Evolutionary conservation across 2,888 invertebrate species (phyloP).

Genomic region (Pelosia muscerda): DNA sequence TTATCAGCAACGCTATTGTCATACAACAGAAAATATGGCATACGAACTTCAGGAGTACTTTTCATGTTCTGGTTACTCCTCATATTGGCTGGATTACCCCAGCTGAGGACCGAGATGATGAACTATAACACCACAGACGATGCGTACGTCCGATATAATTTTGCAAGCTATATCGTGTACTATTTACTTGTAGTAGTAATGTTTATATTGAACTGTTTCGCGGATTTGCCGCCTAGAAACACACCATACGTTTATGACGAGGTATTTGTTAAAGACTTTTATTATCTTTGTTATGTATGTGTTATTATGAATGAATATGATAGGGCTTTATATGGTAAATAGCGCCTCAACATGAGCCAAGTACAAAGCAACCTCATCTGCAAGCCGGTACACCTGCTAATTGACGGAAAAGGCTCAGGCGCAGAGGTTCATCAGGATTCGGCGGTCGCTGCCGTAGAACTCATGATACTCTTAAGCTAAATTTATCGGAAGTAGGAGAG

Average conservation of each 20-base stretch:
- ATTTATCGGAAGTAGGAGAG: neutral
- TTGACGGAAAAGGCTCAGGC: neutral
- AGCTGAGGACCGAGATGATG: constrained; percentile 89
- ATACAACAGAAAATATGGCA: constrained; percentile 93
- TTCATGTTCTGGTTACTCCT: constrained; percentile 96
- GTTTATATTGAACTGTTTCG: constrained; percentile 92
- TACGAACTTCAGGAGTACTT: constrained; percentile 94
- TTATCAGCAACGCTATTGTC: constrained; percentile 90
- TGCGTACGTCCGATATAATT: constrained; percentile 87
- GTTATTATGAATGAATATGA: neutral
- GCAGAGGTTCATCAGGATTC: neutral
- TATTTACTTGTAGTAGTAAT: constrained; percentile 89
- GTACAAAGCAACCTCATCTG: neutral
- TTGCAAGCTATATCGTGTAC: constrained; percentile 92
- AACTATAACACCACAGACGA: constrained; percentile 70
- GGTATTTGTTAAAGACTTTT: constrained; percentile 75
- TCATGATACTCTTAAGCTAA: no score
- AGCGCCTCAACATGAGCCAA: neutral
- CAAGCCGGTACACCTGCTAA: neutral
- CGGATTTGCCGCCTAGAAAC: constrained; percentile 89
- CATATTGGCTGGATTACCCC: constrained; percentile 90
- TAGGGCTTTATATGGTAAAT: neutral
- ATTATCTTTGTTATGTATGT: neutral
- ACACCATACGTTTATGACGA: constrained; percentile 89
- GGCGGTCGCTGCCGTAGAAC: neutral